Base-by-base conservation (phyloP, 2,888 invertebrate species). In the Lampropteryx suffumata region DNA sequence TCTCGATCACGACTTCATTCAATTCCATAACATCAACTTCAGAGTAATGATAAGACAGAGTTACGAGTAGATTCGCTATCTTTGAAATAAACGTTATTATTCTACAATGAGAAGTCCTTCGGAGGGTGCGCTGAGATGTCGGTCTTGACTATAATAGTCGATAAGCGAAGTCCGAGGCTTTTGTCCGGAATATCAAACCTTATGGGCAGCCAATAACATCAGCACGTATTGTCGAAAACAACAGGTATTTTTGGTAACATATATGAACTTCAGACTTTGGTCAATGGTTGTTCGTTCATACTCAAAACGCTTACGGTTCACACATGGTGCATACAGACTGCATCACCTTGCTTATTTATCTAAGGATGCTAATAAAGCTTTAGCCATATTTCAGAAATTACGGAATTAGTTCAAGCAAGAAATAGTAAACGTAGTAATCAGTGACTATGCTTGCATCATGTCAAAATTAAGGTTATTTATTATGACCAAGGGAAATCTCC, bases 1-100 rank as follows among this genome's bases (percentile, higher is more conserved):
- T 72, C 68, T 44, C 46, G 46, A 56, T 59, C 63, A 68, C 62
- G 68, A 62, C 50, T 44, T 49, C 41, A 61, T 61, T 65, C 58
- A 50, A 64, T 73, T 73, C 62, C 69, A 59, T 56, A 66, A 70
- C 62, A 50, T n/a, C 8, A 32, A 17, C 8, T 11, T 4, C 32
- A 8, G 33, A 46, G 45, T 46, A 14, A 17, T 24, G 27, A 42
- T 42, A 33, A 27, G 3, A 8, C 10, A 17, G 11, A 11, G 14
- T 6, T 3, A 3, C 17, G n/a, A n/a, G n/a, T n/a, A n/a, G n/a
- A n/a, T n/a, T n/a, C n/a, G n/a, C n/a, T n/a, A n/a, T n/a, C n/a
- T n/a, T n/a, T n/a, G n/a, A n/a, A n/a, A n/a, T n/a, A n/a, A n/a
- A n/a, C n/a, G n/a, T n/a, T n/a, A n/a, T n/a, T n/a, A n/a, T n/a